Evolutionary conservation across 2,113 vertebrate genomes (phyloP), one percentile per base, ranked within the genome.

Genomic region (Apodemus speciosus): DNA sequence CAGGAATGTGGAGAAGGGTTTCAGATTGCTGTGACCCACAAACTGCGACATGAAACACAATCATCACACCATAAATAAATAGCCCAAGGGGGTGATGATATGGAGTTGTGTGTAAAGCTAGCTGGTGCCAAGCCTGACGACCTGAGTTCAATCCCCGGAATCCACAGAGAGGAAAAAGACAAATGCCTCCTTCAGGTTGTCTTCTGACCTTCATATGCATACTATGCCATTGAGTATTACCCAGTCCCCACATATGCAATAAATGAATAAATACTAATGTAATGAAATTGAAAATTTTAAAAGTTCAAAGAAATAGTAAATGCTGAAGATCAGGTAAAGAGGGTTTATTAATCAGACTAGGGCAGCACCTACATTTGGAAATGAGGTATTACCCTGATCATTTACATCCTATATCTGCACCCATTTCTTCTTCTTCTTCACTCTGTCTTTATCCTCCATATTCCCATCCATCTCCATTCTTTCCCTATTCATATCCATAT

Each of bases 391-490:
- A 20, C 3, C 18, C 6, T n/a, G 21, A 10, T n/a, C 8, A 3
- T 30, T 80, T 9, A 10, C 7, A 4, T 2, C 21, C 9, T 13
- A 0, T 10, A 3, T 5, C 25, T 11, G 4, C 0, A 25, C 20
- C 40, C 4, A 9, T n/a, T 20, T 23, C 27, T 21, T 0, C 2
- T 1, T 13, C 40, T 8, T 0, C 27, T n/a, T n/a, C 4, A 6
- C 66, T 23, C 38, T 2, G 0, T 4, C 3, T 18, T 25, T 20
- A 40, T 8, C 18, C 11, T 11, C 27, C 2, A 25, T 10, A 13
- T 21, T 66, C 6, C 18, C 9, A 16, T 20, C 0, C 2, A 13
- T 5, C 4, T 62, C 10, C 18, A 49, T 64, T 23, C 38, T 60
- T 10, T 56, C 3, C 30, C 27, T 69, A 13, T 18, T 3, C n/a